phyloP scores from a whole-genome alignment of 2,888 invertebrate genomes.

The Microplitis deprimator region DNA sequence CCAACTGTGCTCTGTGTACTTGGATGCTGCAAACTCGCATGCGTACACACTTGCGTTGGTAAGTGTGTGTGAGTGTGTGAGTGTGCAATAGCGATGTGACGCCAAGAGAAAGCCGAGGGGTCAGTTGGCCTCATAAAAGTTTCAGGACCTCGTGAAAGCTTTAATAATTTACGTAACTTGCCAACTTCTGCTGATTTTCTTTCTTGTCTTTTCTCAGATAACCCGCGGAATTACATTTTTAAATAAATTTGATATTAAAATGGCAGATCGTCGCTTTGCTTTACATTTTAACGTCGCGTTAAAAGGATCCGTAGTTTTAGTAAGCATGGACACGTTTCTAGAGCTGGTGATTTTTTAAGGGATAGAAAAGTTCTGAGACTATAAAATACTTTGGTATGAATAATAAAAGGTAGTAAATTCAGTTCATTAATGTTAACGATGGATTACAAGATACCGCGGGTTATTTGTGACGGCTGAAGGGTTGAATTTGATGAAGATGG shows the following conservation, averaged over 20 bases:
- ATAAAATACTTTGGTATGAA: not conserved
- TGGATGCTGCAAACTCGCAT: not conserved
- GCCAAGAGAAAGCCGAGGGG: slow-evolving; percentile 3
- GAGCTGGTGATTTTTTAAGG: too few species aligned
- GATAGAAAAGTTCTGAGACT: too few species aligned
- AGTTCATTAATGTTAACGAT: slow-evolving; percentile 48
- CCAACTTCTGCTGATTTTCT: not conserved
- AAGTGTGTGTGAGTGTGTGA: not conserved
- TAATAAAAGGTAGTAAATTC: slow-evolving; percentile 44
- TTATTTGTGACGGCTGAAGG: slow-evolving; percentile 9
- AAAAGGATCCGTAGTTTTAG: too few species aligned
- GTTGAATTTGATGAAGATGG: slow-evolving; percentile 24
- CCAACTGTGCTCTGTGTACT: too few species aligned
- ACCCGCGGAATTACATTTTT: not conserved
- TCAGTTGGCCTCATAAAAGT: slow-evolving; percentile 27
- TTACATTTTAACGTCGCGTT: too few species aligned
- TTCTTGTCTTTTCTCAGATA: not conserved
- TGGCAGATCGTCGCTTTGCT: not conserved
- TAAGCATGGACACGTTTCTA: too few species aligned
- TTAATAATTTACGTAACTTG: slow-evolving; percentile 19
- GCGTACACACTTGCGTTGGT: not conserved
- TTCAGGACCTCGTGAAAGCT: slow-evolving; percentile 38
- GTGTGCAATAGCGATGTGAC: not conserved
- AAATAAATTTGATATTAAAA: too few species aligned
- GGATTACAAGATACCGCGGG: slow-evolving; percentile 44